phyloP scores from a whole-genome alignment of 2,888 invertebrate genomes.

The Epirrita christyi region DNA sequence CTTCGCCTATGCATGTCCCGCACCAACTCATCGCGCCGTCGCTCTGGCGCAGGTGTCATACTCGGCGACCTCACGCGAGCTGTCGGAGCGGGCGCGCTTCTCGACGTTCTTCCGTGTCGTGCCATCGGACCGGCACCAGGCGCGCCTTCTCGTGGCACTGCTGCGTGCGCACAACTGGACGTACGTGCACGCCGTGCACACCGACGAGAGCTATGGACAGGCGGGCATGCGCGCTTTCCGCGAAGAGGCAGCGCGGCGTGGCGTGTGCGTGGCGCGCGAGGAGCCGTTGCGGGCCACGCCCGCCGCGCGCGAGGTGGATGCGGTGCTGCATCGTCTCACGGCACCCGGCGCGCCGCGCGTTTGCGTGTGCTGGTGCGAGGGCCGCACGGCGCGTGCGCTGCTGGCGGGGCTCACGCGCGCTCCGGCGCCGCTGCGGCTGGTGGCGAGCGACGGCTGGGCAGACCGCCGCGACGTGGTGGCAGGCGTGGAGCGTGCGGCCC shows the following conservation, averaged over 20 bases:
- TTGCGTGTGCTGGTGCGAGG: conserved; percentile 92
- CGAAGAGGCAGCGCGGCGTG: conserved; percentile 86
- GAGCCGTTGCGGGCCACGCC: conserved; percentile 54
- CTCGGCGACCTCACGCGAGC: conserved; percentile 90
- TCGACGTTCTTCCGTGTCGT: conserved; percentile 91
- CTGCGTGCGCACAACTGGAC: conserved; percentile 90
- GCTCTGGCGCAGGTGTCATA: conserved; percentile 82
- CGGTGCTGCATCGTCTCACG: conserved; percentile 75
- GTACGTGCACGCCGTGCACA: conserved; percentile 89
- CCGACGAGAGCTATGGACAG: conserved; percentile 91
- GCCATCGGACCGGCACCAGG: conserved; percentile 91
- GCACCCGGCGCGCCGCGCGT: conserved; percentile 71
- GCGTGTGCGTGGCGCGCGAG: conserved; percentile 89
- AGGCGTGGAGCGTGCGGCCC: conserved; percentile 86
- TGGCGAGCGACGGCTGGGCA: conserved; percentile 89
- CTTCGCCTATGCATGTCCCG: too few species aligned
- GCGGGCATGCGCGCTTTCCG: conserved; percentile 91
- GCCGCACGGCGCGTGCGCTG: conserved; percentile 87
- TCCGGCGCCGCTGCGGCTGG: conserved; percentile 83
- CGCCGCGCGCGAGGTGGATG: conserved; percentile 43
- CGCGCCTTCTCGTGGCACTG: conserved; percentile 89
- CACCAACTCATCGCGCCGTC: too few species aligned
- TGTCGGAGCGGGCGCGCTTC: conserved; percentile 90
- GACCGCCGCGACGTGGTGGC: conserved; percentile 90
- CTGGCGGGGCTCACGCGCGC: conserved; percentile 85